Conservation (phyloP, 2,888 invertebrate genomes). For the Drosophila conformis region DNA sequence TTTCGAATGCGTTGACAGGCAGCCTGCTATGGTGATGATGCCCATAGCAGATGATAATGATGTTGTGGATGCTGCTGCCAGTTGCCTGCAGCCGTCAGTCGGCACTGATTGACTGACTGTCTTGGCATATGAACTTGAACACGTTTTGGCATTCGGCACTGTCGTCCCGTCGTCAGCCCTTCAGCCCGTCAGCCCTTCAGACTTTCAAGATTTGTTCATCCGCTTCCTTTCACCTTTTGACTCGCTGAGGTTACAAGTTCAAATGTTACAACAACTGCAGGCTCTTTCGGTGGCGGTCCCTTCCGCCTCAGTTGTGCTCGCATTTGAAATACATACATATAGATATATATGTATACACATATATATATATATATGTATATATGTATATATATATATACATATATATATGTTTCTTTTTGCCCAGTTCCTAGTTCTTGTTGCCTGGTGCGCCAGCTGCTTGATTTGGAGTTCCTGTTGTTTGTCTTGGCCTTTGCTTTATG, state of each 20-base stretch:
- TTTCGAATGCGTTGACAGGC: conserved; percentile 9
- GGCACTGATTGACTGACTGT: conserved; percentile 24
- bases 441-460: conserved; percentile 41
- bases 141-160: conserved; percentile 50
- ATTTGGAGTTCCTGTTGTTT: conserved; percentile 65
- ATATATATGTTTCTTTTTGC: not conserved
- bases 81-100: conserved; percentile 27
- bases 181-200: conserved; percentile 7
- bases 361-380: not conserved
- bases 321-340: conserved; percentile 8
- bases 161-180: conserved; percentile 4
- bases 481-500: conserved; percentile 55
- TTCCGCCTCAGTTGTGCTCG: conserved; percentile 16
- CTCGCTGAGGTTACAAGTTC: conserved; percentile 59
- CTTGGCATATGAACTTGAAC: conserved; percentile 55
- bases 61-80: not conserved
- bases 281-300: conserved; percentile 5
- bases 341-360: not conserved
- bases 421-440: conserved; percentile 3
- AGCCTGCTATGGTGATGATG: conserved; percentile 34
- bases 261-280: conserved; percentile 38
- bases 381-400: not conserved
- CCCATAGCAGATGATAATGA: conserved; percentile 1
- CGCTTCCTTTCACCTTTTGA: conserved; percentile 59
- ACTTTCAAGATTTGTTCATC: conserved; percentile 30